Evolutionary conservation across 1,140 invertebrate genomes (phyloP).

Genomic region (Drosophila carrolli): DNA sequence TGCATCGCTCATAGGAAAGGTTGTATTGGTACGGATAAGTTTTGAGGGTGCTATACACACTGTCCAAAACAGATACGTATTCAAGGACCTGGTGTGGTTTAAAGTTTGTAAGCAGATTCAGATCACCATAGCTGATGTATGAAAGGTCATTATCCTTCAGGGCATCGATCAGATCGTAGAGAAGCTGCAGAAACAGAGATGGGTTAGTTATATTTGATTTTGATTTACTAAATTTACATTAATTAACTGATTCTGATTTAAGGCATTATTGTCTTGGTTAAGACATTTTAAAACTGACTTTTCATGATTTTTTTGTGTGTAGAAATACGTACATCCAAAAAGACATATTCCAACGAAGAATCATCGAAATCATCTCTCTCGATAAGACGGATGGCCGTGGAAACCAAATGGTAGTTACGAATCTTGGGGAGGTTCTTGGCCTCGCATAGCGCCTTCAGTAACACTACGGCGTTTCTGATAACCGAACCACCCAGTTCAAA

Average conservation of each 20-base stretch:
- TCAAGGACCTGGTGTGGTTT: conserved; percentile 2
- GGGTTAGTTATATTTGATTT: background rate
- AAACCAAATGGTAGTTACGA: conserved; percentile 47
- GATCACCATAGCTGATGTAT: conserved; percentile 12
- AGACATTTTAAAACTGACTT: too few relatives aligned
- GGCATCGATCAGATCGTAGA: conserved; percentile 35
- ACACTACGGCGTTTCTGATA: conserved; percentile 32
- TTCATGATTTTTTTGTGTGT: background rate
- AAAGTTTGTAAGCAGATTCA: conserved; percentile 46
- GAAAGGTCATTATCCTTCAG: background rate
- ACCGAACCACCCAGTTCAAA: conserved; percentile 9
- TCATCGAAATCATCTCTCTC: conserved; percentile 1
- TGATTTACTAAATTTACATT: background rate
- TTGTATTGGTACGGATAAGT: conserved; percentile 10
- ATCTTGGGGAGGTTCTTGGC: conserved; percentile 37
- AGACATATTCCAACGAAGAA: conserved; percentile 3
- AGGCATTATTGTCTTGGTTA: too few relatives aligned
- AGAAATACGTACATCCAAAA: conserved; percentile 31
- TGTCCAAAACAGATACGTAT: background rate
- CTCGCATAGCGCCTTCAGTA: conserved; percentile 51
- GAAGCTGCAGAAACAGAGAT: conserved; percentile 29
- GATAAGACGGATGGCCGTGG: conserved; percentile 23
- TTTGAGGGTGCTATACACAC: conserved; percentile 8
- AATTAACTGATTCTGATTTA: background rate
- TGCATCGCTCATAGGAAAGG: conserved; percentile 14